A percentile compares a stretch with the other conserved stretches of the same genome.
phyloP scores from a whole-genome alignment of 2,888 invertebrate species.

The Polyploca ridens region DNA sequence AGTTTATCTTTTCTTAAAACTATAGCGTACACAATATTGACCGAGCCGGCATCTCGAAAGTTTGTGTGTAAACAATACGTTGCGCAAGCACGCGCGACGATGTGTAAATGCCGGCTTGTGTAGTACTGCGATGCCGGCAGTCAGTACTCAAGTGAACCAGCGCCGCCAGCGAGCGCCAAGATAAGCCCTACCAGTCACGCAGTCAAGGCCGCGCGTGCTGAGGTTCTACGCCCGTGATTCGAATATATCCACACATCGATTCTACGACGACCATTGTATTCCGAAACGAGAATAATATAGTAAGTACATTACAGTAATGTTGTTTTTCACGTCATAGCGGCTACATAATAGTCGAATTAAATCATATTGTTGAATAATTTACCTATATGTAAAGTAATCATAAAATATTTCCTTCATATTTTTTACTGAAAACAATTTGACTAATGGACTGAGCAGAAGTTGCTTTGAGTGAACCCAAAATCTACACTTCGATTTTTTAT shows the following conservation, averaged over 20 bases:
- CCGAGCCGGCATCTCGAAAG: conserved; percentile 54
- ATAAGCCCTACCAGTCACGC: conserved; percentile 65
- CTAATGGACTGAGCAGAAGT: no score
- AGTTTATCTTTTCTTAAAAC: conserved; percentile 27
- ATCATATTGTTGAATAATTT: neutral
- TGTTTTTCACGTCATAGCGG: neutral
- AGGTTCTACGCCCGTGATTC: conserved; percentile 70
- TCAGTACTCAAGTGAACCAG: conserved; percentile 65
- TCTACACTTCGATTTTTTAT: no score
- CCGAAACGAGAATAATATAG: conserved; percentile 56
- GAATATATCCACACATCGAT: conserved; percentile 63
- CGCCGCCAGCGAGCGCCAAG: conserved; percentile 57
- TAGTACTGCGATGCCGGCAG: conserved; percentile 49
- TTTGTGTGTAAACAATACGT: conserved; percentile 66
- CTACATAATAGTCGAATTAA: neutral
- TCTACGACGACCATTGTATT: conserved; percentile 65
- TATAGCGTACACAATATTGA: conserved; percentile 30
- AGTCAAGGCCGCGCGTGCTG: conserved; percentile 70
- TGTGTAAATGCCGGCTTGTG: conserved; percentile 31
- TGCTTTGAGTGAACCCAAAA: no score
- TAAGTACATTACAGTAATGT: conserved; percentile 13
- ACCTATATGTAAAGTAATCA: no score
- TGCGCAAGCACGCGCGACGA: conserved; percentile 42
- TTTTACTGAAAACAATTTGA: no score
- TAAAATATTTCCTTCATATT: no score